Percentiles rank a stretch among this genome's conserved stretches.
phyloP scores from a whole-genome alignment of 2,113 vertebrate species.

The Thalassarche chlororhynchos region DNA sequence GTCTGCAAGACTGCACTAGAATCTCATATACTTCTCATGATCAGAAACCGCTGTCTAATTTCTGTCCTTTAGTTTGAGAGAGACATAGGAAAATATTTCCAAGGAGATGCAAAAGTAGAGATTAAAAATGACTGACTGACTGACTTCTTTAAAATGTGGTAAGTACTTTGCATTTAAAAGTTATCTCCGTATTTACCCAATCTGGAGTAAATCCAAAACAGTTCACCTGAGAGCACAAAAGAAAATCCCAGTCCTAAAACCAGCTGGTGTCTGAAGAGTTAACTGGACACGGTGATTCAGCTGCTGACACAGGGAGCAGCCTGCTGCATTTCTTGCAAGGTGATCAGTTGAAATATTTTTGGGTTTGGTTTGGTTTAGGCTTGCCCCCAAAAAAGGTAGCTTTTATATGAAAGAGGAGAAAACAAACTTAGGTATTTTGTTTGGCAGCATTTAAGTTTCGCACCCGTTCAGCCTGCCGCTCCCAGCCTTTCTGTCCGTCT shows the following conservation, averaged over 20 bases:
- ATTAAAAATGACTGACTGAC: not conserved
- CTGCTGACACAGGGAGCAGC: not conserved
- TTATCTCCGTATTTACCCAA: not conserved
- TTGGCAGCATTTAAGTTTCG: not conserved
- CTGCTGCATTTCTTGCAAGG: not conserved
- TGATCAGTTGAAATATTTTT: not conserved
- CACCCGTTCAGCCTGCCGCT: not conserved
- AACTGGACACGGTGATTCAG: not conserved
- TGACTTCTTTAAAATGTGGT: not conserved
- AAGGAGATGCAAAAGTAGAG: not conserved
- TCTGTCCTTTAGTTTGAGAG: not conserved
- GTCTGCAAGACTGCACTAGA: not conserved
- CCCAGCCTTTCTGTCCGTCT: not conserved
- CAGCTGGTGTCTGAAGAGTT: not conserved
- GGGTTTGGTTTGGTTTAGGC: not conserved
- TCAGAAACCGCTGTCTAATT: not conserved
- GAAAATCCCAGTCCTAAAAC: not conserved
- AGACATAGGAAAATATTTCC: not conserved
- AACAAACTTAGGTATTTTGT: not conserved
- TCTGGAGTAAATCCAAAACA: not conserved
- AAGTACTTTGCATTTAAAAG: not conserved
- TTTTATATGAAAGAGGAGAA: not conserved
- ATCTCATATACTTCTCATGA: not conserved
- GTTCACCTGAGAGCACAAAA: not conserved
- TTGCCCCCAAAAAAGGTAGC: accelerated